Evolutionary conservation across 2,113 vertebrate species (phyloP).

Genomic region (Halichoerus grypus): DNA sequence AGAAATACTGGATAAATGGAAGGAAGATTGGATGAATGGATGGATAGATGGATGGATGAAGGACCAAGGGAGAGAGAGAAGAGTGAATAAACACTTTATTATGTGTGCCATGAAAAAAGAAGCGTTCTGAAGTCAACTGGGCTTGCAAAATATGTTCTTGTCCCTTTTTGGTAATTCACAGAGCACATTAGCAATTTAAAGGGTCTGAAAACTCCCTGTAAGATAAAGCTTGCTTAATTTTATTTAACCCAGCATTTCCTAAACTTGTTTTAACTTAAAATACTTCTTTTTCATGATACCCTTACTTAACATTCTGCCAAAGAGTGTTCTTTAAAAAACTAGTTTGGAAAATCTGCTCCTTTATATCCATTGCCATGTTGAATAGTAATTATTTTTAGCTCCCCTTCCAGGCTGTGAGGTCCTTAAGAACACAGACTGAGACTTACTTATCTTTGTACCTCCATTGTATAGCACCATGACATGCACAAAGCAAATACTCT

Average conservation of each 20-base stretch:
- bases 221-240: constrained; percentile 65
- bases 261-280: constrained; percentile 73
- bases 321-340: constrained; percentile 57
- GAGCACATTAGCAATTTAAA: constrained; percentile 65
- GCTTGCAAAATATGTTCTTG: constrained; percentile 33
- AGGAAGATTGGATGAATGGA: not conserved
- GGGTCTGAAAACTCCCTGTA: constrained; percentile 64
- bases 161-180: constrained; percentile 32
- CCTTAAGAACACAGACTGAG: not conserved
- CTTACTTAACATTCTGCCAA: constrained; percentile 70
- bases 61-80: not conserved
- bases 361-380: constrained; percentile 57
- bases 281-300: constrained; percentile 62
- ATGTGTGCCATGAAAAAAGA: not conserved
- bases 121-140: constrained; percentile 43
- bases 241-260: constrained; percentile 71
- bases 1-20: not conserved
- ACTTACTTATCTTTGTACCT: not conserved
- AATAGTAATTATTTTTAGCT: constrained; percentile 69
- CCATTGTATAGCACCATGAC: not conserved
- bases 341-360: constrained; percentile 66
- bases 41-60: not conserved
- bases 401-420: constrained; percentile 1
- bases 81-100: not conserved
- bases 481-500: not conserved